phyloP scores from a whole-genome alignment of 2,797 vertebrate genomes.

The Remorina albescens region DNA sequence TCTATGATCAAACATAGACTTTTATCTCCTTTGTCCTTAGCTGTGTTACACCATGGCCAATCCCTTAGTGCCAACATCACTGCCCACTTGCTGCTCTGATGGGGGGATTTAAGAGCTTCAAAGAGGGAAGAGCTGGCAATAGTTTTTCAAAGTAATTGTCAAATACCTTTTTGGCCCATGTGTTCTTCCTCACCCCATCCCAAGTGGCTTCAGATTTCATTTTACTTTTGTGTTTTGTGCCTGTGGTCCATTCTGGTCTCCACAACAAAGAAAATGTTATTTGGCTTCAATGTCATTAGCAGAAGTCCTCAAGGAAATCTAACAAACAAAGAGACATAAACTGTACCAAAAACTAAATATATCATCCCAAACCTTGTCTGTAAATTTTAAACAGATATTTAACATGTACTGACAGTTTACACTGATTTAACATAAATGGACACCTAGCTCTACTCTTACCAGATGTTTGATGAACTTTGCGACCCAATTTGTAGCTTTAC shows the following conservation, averaged over 20 bases:
- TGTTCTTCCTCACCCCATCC: constrained; percentile 6
- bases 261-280: constrained; percentile 23
- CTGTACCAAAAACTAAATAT: not conserved
- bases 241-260: constrained; percentile 14
- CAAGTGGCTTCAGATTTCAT: constrained; percentile 20
- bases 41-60: not conserved
- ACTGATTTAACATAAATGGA: not conserved
- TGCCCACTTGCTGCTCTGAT: constrained; percentile 33
- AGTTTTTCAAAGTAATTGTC: constrained; percentile 44
- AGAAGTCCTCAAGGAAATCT: constrained; percentile 6
- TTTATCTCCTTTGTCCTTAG: constrained; percentile 21
- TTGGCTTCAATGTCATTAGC: constrained; percentile 27
- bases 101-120: constrained; percentile 35
- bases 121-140: constrained; percentile 12
- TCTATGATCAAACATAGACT: constrained; percentile 9
- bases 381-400: not conserved
- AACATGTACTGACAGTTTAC: not conserved
- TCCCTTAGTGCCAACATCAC: constrained; percentile 4
- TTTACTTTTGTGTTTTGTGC: constrained; percentile 38
- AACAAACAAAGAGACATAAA: constrained; percentile 13
- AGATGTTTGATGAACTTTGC: constrained; percentile 41
- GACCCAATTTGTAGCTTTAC: constrained; percentile 26
- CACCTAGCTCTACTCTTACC: constrained; percentile 2
- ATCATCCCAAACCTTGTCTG: not conserved
- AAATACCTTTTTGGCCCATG: constrained; percentile 27